Base-by-base conservation (phyloP, 2,113 vertebrate genomes). In the Martes martes region DNA sequence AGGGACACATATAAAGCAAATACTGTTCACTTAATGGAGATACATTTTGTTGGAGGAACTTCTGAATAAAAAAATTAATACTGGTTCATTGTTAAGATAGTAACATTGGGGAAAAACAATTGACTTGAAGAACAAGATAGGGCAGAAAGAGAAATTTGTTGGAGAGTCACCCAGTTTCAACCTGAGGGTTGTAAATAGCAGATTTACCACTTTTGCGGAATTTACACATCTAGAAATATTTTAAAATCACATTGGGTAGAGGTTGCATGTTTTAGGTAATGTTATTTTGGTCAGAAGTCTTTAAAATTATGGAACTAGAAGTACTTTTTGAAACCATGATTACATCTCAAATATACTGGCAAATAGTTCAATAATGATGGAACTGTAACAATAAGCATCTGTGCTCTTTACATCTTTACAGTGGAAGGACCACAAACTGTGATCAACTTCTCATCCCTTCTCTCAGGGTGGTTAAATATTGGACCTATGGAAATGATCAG, bases 1-100 rank as follows among this genome's bases (percentile, higher is more conserved):
- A 92, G 55, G 8, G 14, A 59, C 19, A 23, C 8, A 28, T 21
- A 23, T 16, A 74, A 19, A 10, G 2, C 36, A 86, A 86, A 92
- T 63, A 47, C 4, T 74, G 10, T 78, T 96, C 80, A 73, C 9
- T 78, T 91, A 94, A 79, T 39, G 82, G 13, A 78, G 42, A 84
- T 33, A 6, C 52, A 82, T 86, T 91, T 71, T 87, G 16, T 59
- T 85, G 19, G 24, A 76, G 31, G 36, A 36, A 67, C 19, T 59
- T 90, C 63, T 92, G 82, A 82, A 61, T n/a, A 84, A 84, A 16
- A 93, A 97, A 82, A 59, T 83, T 28, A 91, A 84, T 87, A 52
- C 0, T 24, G 4, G 19, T 33, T 47, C 2, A 23, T 74, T 59
- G 0, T 80, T 65, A 82, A 95, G 80, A 85, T 23, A 69, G 55